These are phyloP conservation scores for Hermaeophaga mercurialis DNA, from an alignment of 2,888 invertebrate species.

Conservation along the genomic window DNA sequence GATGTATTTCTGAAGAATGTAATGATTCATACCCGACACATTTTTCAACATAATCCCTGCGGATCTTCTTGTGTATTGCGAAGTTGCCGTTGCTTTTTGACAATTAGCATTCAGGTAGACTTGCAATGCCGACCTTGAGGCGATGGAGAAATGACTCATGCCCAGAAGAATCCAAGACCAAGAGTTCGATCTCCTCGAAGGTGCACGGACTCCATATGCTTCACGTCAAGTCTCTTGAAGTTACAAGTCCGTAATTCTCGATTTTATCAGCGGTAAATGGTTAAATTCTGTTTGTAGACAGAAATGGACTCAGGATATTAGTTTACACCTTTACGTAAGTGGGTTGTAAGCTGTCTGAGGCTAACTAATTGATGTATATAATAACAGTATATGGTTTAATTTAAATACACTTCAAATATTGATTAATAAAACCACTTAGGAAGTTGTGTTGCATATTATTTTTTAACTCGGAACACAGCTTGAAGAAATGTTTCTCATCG, in stretches of 20 bases:
- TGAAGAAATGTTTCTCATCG: no score
- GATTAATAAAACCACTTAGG: no score
- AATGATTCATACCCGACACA: neutral
- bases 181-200: neutral
- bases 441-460: no score
- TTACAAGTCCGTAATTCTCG: neutral
- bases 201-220: neutral
- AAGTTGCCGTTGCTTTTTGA: neutral
- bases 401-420: no score
- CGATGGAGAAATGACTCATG: neutral
- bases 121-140: neutral
- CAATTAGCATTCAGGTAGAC: neutral
- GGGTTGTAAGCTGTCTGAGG: no score
- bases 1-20: neutral
- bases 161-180: neutral
- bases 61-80: neutral
- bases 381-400: no score
- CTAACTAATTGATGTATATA: no score
- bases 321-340: no score
- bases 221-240: neutral
- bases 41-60: neutral
- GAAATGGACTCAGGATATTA: neutral
- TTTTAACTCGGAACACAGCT: no score
- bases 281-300: neutral
- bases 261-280: neutral